phyloP scores from a whole-genome alignment of 1,140 invertebrate genomes.

The Tetraneura akinire region DNA sequence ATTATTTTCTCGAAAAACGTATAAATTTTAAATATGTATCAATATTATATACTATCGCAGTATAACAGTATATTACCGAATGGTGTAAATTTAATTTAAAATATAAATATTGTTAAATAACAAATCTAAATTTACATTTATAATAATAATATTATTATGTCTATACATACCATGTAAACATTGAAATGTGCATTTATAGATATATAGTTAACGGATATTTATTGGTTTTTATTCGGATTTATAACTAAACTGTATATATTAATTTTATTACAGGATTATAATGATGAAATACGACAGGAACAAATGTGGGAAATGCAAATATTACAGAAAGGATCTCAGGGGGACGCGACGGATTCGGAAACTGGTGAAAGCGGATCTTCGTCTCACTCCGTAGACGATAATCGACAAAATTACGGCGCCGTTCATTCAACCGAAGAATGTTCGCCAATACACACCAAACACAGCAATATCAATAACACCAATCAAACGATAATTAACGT shows the following conservation, averaged over 20 bases:
- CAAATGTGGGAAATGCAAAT: conserved; percentile 77
- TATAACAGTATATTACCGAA: too few relatives aligned
- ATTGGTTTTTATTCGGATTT: conserved; percentile 6
- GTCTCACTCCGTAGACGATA: conserved; percentile 54
- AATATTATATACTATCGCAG: too few relatives aligned
- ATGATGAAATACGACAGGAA: conserved; percentile 82
- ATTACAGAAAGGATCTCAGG: conserved; percentile 50
- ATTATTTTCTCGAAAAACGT: conserved; percentile 1
- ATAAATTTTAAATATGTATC: too few relatives aligned
- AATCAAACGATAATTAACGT: conserved; percentile 21
- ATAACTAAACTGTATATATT: neutral
- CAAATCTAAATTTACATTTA: too few relatives aligned
- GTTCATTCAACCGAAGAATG: conserved; percentile 16
- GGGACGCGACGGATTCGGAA: conserved; percentile 58
- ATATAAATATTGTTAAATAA: too few relatives aligned
- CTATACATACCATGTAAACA: neutral
- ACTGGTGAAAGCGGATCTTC: conserved; percentile 60
- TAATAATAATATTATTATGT: too few relatives aligned
- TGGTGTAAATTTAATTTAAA: too few relatives aligned
- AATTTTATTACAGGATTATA: conserved; percentile 67
- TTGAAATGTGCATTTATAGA: neutral
- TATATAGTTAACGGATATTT: neutral
- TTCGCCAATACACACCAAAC: conserved; percentile 32
- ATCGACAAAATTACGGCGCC: conserved; percentile 4
- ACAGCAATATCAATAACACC: conserved; percentile 10